These are phyloP conservation scores for Drosophila mayri DNA, from an alignment of 1,140 invertebrate genomes.

Conservation along the genomic window DNA sequence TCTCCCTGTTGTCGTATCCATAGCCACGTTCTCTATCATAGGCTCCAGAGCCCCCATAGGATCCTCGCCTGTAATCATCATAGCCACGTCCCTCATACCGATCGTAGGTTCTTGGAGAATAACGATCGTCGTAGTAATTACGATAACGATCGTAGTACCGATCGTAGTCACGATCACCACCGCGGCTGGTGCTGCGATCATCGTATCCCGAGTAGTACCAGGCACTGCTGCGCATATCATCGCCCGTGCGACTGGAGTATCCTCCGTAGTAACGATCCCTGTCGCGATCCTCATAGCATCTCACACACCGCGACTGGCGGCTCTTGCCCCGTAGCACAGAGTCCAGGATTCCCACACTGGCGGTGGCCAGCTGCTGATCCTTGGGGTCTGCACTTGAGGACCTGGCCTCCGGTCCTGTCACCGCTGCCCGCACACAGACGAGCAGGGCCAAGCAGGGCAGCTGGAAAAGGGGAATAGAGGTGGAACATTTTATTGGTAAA, in stretches of 20 bases:
- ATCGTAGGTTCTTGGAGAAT: conserved; percentile 69
- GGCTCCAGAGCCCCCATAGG: conserved; percentile 46
- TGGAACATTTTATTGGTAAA: neutral
- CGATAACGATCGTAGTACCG: conserved; percentile 59
- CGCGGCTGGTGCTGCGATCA: conserved; percentile 49
- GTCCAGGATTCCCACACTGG: conserved; percentile 52
- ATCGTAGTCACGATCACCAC: conserved; percentile 62
- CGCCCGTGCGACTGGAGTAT: conserved; percentile 59
- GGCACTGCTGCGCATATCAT: conserved; percentile 56
- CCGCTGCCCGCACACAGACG: conserved; percentile 38
- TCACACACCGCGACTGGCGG: conserved; percentile 77
- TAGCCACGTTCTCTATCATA: conserved; percentile 61
- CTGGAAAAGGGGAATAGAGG: conserved; percentile 5
- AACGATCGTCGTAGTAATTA: conserved; percentile 69
- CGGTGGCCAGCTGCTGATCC: conserved; percentile 22
- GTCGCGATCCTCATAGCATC: conserved; percentile 80
- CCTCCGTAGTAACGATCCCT: conserved; percentile 68
- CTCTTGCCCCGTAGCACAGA: conserved; percentile 64
- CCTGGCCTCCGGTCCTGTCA: conserved; percentile 52
- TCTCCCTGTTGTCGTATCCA: conserved; percentile 65
- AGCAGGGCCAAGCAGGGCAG: conserved; percentile 57
- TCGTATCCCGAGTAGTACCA: conserved; percentile 78
- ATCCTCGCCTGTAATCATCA: conserved; percentile 69
- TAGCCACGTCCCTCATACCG: conserved; percentile 84
- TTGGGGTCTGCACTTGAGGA: conserved; percentile 5